These are phyloP conservation scores for Sylvilagus bachmani DNA, from an alignment of 2,113 vertebrate species.

Conservation along the genomic window DNA sequence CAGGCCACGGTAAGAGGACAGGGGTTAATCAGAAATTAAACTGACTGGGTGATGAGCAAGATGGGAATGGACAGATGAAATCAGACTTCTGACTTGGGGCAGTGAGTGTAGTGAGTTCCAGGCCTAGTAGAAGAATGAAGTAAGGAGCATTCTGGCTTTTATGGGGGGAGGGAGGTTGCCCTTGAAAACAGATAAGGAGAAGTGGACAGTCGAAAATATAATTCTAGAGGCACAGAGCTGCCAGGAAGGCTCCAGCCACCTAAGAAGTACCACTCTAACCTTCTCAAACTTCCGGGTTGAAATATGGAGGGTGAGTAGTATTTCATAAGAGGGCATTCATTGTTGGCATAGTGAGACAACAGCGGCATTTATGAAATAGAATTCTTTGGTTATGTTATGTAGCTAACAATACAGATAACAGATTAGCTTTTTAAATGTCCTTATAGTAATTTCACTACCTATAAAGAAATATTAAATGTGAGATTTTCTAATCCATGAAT, in stretches of 20 bases:
- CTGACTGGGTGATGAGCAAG: neutral
- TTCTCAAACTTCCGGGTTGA: neutral
- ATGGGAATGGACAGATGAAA: conserved; percentile 40
- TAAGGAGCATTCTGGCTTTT: neutral
- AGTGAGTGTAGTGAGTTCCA: neutral
- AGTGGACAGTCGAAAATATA: conserved; percentile 1
- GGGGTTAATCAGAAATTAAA: neutral
- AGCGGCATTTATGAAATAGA: conserved; percentile 40
- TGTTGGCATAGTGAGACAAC: neutral
- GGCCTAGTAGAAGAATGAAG: neutral
- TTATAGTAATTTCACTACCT: neutral
- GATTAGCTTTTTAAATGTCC: neutral
- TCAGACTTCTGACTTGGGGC: neutral
- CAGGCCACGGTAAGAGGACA: neutral
- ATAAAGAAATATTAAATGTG: neutral
- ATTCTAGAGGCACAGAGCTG: neutral
- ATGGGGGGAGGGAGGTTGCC: neutral
- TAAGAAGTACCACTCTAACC: conserved; percentile 19
- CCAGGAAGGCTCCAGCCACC: neutral
- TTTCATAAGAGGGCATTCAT: neutral
- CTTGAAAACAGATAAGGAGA: neutral
- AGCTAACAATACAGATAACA: neutral
- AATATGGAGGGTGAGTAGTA: neutral
- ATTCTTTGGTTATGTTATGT: neutral
- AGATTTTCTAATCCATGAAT: neutral